Evolutionary conservation across 2,113 vertebrate genomes (phyloP).

Genomic region (Colistium nudipinnis): DNA sequence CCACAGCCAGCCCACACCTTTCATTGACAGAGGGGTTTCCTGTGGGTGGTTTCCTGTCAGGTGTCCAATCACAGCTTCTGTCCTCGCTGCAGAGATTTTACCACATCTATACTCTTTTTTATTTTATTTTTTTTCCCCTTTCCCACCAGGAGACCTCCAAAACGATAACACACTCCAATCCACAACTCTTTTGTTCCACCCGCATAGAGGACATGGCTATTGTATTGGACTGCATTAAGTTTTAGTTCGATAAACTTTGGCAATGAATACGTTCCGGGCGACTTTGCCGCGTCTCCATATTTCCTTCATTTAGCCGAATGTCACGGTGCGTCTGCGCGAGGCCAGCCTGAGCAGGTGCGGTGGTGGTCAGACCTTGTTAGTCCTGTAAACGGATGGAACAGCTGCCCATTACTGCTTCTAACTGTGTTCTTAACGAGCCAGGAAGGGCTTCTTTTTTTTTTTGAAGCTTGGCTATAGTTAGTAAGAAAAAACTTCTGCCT

Average conservation of each 20-base stretch:
- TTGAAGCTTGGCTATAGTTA: constrained; percentile 19
- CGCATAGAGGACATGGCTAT: too few relatives aligned
- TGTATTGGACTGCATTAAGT: too few relatives aligned
- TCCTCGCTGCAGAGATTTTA: constrained; percentile 31
- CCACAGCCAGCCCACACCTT: constrained; percentile 39
- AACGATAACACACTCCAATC: too few relatives aligned
- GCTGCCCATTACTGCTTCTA: not conserved
- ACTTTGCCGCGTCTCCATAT: not conserved
- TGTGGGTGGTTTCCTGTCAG: constrained; percentile 45
- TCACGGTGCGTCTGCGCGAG: not conserved
- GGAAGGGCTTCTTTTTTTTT: constrained; percentile 19
- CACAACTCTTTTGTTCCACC: too few relatives aligned
- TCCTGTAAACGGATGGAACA: not conserved
- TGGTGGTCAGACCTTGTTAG: not conserved
- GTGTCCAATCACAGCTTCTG: constrained; percentile 22
- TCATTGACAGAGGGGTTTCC: constrained; percentile 39
- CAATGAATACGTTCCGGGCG: too few relatives aligned
- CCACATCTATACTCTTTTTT: constrained; percentile 20
- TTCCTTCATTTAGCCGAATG: not conserved
- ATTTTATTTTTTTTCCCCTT: not conserved
- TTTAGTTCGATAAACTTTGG: too few relatives aligned
- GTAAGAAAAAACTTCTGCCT: constrained; percentile 7
- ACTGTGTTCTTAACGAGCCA: not conserved
- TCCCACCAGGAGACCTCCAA: too few relatives aligned
- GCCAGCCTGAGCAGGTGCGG: not conserved